A percentile compares a stretch with the other conserved stretches of the same genome.
phyloP scores from a whole-genome alignment of 1,140 invertebrate species.

The Aphaenogaster ashmeadi region DNA sequence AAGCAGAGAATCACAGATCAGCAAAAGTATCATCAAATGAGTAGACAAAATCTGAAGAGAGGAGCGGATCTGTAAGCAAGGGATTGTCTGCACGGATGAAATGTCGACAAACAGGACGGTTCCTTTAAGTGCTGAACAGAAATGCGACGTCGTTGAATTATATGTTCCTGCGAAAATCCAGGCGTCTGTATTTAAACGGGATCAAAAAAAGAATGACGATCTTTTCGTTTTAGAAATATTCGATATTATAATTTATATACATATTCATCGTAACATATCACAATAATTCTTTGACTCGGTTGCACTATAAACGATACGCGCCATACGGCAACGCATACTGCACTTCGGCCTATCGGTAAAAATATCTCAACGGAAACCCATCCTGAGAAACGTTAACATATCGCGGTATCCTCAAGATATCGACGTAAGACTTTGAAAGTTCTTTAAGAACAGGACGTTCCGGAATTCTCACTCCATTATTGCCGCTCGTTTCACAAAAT shows the following conservation, averaged over 20 bases:
- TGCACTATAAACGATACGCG: constrained; percentile 10
- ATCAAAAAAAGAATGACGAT: neutral
- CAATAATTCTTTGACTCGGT: constrained; percentile 49
- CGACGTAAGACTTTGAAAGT: neutral
- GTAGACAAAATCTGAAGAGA: neutral
- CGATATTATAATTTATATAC: constrained; percentile 50
- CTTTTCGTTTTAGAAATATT: constrained; percentile 37
- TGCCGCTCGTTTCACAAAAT: neutral
- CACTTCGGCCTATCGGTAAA: neutral
- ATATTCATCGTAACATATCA: constrained; percentile 49
- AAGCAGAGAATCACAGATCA: constrained; percentile 33
- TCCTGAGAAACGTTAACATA: neutral
- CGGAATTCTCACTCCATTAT: neutral
- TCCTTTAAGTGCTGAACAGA: neutral
- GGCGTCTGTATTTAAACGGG: neutral
- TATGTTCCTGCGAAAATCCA: constrained; percentile 3
- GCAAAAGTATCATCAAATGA: neutral
- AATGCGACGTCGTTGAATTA: neutral
- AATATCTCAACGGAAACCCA: constrained; percentile 23
- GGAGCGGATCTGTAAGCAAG: neutral
- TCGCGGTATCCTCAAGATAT: neutral
- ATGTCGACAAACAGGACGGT: neutral
- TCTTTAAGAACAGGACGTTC: neutral
- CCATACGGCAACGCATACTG: constrained; percentile 5
- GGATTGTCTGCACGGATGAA: neutral